Conservation (phyloP, 2,113 vertebrate species). For the Mobula hypostoma region DNA sequence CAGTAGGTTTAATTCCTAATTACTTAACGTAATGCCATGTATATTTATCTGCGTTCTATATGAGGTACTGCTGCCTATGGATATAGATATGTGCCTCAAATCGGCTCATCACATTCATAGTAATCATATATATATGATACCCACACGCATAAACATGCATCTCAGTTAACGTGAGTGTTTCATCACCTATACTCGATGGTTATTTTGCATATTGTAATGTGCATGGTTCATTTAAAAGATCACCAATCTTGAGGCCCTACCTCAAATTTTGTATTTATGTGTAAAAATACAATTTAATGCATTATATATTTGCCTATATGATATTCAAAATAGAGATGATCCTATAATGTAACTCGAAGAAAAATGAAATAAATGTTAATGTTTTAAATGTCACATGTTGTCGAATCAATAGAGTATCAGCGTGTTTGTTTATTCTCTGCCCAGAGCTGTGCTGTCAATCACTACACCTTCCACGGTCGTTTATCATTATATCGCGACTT, state of each 20-base stretch:
- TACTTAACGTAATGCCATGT: conserved; percentile 89
- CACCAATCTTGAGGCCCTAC: conserved; percentile 98
- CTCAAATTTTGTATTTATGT: conserved; percentile 99
- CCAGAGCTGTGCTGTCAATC: not conserved
- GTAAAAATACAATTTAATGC: conserved; percentile 96
- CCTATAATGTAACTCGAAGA: conserved; percentile 78
- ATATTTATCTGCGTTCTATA: conserved; percentile 73
- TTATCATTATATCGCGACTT: not conserved
- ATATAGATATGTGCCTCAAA: conserved; percentile 88
- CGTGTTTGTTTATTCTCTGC: not conserved
- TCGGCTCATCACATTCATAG: conserved; percentile 67
- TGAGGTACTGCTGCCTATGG: conserved; percentile 86
- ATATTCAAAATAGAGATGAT: conserved; percentile 82
- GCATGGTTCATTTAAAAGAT: conserved; percentile 76
- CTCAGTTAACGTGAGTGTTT: conserved; percentile 66
- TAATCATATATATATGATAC: conserved; percentile 52
- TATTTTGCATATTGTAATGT: conserved; percentile 68
- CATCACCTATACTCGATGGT: conserved; percentile 59
- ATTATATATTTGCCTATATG: conserved; percentile 94
- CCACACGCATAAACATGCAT: conserved; percentile 53
- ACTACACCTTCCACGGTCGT: not conserved
- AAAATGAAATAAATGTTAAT: conserved; percentile 91
- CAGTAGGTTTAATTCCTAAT: conserved; percentile 86
- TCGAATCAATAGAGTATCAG: not conserved
- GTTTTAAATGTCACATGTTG: conserved; percentile 63